phyloP scores from a whole-genome alignment of 2,888 invertebrate species.

The Acleris laterana region DNA sequence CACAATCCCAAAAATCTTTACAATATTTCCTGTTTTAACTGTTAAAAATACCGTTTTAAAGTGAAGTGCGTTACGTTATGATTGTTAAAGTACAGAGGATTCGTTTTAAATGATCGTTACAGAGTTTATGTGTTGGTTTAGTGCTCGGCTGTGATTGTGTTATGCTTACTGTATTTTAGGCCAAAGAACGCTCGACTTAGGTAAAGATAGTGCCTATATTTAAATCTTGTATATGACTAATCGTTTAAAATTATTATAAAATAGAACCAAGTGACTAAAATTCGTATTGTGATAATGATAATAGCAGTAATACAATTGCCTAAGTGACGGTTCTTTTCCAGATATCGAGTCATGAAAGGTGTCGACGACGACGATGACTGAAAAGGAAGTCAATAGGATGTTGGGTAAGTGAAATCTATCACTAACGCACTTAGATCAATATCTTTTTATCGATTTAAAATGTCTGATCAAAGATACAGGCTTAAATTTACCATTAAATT shows the following conservation, averaged over 20 bases:
- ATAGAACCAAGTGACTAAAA: neutral
- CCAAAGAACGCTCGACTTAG: slow-evolving; percentile 26
- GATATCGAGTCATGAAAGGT: slow-evolving; percentile 69
- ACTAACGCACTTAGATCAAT: too few species aligned
- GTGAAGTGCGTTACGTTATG: slow-evolving; percentile 57
- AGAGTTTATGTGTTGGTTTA: slow-evolving; percentile 55
- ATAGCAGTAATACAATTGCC: neutral
- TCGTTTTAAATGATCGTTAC: slow-evolving; percentile 51
- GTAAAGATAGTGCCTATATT: slow-evolving; percentile 28
- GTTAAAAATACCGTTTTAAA: slow-evolving; percentile 52
- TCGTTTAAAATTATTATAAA: neutral
- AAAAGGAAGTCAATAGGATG: slow-evolving; percentile 79
- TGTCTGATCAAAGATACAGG: too few species aligned
- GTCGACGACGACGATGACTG: slow-evolving; percentile 76
- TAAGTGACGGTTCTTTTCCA: slow-evolving; percentile 44
- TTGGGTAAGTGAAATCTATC: slow-evolving; percentile 65
- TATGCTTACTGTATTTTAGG: slow-evolving; percentile 50
- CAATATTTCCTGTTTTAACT: slow-evolving; percentile 60
- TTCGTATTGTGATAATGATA: neutral
- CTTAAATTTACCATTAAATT: too few species aligned
- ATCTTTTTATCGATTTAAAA: too few species aligned
- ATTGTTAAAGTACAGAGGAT: slow-evolving; percentile 46
- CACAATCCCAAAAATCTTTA: slow-evolving; percentile 74
- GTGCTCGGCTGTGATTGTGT: slow-evolving; percentile 64
- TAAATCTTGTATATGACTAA: slow-evolving; percentile 20